phyloP scores from a whole-genome alignment of 2,888 invertebrate genomes.

The Phalera bucephala region DNA sequence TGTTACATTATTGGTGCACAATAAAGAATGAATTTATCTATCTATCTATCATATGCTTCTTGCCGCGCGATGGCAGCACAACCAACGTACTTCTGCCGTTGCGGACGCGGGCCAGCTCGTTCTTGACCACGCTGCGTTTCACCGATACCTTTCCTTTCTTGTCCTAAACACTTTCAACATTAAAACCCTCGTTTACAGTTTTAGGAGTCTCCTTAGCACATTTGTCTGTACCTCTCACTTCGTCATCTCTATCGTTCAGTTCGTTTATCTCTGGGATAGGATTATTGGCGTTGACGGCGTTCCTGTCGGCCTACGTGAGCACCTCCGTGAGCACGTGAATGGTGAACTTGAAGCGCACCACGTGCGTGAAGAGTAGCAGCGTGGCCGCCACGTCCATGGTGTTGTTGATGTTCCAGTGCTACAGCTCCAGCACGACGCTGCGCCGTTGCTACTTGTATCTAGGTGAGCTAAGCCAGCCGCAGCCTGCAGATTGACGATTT shows the following conservation, averaged over 20 bases:
- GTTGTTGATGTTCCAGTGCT: constrained; percentile 81
- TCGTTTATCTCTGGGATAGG: constrained; percentile 68
- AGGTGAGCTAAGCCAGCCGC: constrained; percentile 86
- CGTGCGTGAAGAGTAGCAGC: constrained; percentile 71
- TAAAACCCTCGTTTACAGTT: constrained; percentile 15
- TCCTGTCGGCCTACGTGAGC: constrained; percentile 61
- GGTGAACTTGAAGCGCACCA: constrained; percentile 71
- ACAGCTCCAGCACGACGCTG: constrained; percentile 80
- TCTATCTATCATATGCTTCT: too few relatives aligned
- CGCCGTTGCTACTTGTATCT: constrained; percentile 86
- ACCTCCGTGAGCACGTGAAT: constrained; percentile 75
- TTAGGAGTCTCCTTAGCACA: constrained; percentile 13
- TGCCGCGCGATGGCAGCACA: constrained; percentile 63
- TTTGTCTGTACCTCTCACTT: constrained; percentile 19
- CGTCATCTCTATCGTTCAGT: constrained; percentile 44
- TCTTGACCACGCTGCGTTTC: constrained; percentile 25
- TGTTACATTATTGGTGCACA: too few relatives aligned
- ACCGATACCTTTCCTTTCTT: constrained; percentile 27
- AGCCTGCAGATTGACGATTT: constrained; percentile 61
- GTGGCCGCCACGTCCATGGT: constrained; percentile 80
- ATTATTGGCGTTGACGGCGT: constrained; percentile 40
- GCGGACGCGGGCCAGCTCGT: too few relatives aligned
- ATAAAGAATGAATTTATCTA: too few relatives aligned
- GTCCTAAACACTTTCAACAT: constrained; percentile 21
- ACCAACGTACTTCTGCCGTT: constrained; percentile 49